A percentile compares a stretch with the other conserved stretches of the same genome.
Conservation (phyloP, 2,888 invertebrate species). For the Drosophila stalkeri region DNA sequence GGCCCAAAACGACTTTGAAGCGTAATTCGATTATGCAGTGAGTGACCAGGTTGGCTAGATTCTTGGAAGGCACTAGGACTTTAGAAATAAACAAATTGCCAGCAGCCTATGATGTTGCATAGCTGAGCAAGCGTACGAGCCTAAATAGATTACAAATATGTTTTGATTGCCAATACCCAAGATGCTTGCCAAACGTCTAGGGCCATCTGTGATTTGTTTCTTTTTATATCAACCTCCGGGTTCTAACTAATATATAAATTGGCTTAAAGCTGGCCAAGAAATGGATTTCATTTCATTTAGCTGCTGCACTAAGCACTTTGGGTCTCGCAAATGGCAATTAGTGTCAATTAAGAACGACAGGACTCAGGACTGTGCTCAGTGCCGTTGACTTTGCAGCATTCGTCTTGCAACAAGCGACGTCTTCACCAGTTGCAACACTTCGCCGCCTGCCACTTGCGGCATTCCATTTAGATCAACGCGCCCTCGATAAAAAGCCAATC, state of each 20-base stretch:
- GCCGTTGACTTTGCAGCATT: background rate
- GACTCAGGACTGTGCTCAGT: slow-evolving; percentile 2
- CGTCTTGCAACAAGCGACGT: background rate
- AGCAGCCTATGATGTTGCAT: slow-evolving; percentile 49
- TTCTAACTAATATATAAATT: slow-evolving; percentile 34
- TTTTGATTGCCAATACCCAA: slow-evolving; percentile 49
- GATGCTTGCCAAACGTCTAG: slow-evolving; percentile 5
- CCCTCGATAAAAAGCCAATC: slow-evolving; percentile 19
- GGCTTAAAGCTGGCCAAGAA: slow-evolving; percentile 40
- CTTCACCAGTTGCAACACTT: background rate
- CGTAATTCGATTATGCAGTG: slow-evolving; percentile 54
- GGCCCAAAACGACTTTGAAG: slow-evolving; percentile 38
- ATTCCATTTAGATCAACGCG: slow-evolving; percentile 33
- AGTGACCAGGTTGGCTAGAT: slow-evolving; percentile 1
- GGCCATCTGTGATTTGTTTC: background rate
- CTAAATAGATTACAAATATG: slow-evolving; percentile 72
- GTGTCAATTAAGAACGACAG: slow-evolving; percentile 57
- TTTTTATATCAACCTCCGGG: background rate
- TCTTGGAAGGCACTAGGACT: background rate
- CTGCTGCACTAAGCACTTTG: slow-evolving; percentile 15
- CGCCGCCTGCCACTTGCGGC: slow-evolving; percentile 12
- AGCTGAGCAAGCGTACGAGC: slow-evolving; percentile 38
- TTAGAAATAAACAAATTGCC: slow-evolving; percentile 1
- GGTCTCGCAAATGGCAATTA: slow-evolving; percentile 63
- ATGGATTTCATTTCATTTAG: slow-evolving; percentile 47